Evolutionary conservation across 2,888 invertebrate species (phyloP).

Genomic region (Pachydiplax longipennis): DNA sequence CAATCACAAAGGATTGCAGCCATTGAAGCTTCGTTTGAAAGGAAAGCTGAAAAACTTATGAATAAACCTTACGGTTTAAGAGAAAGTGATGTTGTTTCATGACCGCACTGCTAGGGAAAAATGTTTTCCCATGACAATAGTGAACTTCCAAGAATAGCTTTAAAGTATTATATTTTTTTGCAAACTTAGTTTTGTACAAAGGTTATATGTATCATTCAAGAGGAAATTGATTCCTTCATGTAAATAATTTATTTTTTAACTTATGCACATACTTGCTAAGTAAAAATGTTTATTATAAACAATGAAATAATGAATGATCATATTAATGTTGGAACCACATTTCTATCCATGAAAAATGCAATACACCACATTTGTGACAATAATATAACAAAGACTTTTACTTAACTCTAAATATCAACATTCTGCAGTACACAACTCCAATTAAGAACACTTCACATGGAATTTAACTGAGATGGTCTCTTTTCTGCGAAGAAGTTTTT

Average conservation of each 20-base stretch:
- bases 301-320: constrained; percentile 41
- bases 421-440: background rate
- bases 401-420: constrained; percentile 35
- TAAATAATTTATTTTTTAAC: constrained; percentile 21
- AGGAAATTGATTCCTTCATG: background rate
- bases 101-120: background rate
- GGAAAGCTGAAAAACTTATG: background rate
- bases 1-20: background rate
- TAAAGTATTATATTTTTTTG: background rate
- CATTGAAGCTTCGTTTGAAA: constrained; percentile 14
- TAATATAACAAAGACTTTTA: constrained; percentile 30
- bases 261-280: constrained; percentile 16
- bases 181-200: background rate
- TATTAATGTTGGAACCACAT: constrained; percentile 30
- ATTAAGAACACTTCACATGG: constrained; percentile 48
- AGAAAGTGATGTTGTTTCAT: background rate
- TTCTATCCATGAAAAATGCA: constrained; percentile 36
- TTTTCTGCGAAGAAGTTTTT: constrained; percentile 90
- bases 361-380: constrained; percentile 32
- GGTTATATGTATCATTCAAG: background rate
- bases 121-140: background rate
- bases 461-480: constrained; percentile 62
- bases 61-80: background rate
- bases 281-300: constrained; percentile 41
- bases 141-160: background rate